Evolutionary conservation across 2,888 invertebrate genomes (phyloP).

Genomic region (Geotrupes spiniger): DNA sequence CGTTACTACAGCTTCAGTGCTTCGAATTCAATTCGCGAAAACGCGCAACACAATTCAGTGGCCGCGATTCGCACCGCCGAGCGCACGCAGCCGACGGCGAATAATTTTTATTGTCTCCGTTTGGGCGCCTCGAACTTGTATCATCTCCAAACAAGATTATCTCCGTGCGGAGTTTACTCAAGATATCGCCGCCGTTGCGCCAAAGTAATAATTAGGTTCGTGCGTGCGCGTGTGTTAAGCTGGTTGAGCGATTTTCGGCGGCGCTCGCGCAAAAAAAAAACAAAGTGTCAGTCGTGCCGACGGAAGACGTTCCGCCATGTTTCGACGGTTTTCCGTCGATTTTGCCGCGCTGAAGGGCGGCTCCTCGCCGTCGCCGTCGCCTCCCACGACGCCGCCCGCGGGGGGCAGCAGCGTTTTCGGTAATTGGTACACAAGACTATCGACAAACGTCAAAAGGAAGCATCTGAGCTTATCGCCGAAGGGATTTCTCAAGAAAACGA

Average conservation of each 20-base stretch:
- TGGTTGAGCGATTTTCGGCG: not conserved
- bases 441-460: constrained; percentile 38
- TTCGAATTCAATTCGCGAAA: no score
- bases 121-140: no score
- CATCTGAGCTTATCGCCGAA: constrained; percentile 38
- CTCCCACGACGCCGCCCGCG: constrained; percentile 37
- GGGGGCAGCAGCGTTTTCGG: constrained; percentile 32
- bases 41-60: no score
- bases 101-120: no score
- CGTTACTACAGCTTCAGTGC: no score
- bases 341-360: constrained; percentile 18
- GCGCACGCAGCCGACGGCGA: no score
- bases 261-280: no score
- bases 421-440: constrained; percentile 43
- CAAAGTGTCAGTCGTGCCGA: no score
- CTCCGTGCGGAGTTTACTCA: not conserved
- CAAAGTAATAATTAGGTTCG: not conserved
- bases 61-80: no score
- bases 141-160: constrained; percentile 1
- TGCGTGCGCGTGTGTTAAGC: no score
- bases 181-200: not conserved
- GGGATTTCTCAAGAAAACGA: constrained; percentile 34
- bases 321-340: constrained; percentile 34
- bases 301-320: constrained; percentile 20
- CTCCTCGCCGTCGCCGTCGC: constrained; percentile 31